Evolutionary conservation across 2,113 vertebrate species (phyloP).

Genomic region (Mormyrus lacerda): DNA sequence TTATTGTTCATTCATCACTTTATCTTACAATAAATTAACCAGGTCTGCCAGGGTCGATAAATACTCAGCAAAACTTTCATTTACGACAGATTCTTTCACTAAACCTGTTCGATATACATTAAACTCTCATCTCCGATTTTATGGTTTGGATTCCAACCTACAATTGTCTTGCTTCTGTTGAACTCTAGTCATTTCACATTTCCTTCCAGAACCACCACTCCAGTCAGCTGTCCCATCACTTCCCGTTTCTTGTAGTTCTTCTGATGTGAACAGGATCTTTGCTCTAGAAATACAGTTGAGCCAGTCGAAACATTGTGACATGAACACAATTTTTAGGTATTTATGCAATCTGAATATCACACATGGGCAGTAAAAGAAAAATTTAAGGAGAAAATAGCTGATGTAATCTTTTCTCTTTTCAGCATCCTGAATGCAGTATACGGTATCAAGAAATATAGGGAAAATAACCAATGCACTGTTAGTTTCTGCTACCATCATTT

Average conservation of each 20-base stretch:
- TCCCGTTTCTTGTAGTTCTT: neutral
- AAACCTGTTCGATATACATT: neutral
- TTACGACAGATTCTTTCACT: neutral
- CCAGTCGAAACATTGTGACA: neutral
- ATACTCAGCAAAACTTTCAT: neutral
- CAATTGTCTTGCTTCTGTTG: neutral
- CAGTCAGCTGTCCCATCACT: neutral
- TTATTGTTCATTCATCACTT: neutral
- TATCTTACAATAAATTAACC: neutral
- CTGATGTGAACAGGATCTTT: neutral
- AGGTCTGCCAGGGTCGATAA: neutral
- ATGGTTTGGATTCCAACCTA: neutral
- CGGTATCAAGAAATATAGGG: neutral
- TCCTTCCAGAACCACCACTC: neutral
- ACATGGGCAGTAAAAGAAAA: neutral
- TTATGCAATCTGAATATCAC: neutral
- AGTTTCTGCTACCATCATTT: constrained; percentile 41
- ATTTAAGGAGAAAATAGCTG: neutral
- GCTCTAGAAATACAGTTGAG: neutral
- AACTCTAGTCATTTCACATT: neutral
- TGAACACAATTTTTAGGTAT: neutral
- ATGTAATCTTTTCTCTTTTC: neutral
- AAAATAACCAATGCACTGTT: constrained; percentile 27
- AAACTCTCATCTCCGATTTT: neutral
- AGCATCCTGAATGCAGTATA: neutral